Percentiles rank a stretch among this genome's conserved stretches.
Evolutionary conservation across 2,797 vertebrate species (phyloP).

Genomic region (Lutra lutra): DNA sequence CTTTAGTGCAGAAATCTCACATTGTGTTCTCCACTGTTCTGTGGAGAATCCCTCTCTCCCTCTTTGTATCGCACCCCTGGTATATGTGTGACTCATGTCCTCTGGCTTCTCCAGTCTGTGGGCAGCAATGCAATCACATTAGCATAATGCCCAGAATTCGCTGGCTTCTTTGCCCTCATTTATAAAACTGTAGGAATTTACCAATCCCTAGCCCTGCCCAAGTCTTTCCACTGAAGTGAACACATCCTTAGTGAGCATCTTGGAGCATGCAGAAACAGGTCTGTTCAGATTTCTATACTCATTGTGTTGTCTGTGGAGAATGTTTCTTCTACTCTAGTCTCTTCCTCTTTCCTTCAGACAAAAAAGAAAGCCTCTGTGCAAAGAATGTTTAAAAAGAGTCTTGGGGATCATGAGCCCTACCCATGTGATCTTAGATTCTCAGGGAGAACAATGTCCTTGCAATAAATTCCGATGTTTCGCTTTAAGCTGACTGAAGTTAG

Average conservation of each 20-base stretch:
- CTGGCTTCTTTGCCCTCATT: background rate
- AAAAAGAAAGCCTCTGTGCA: background rate
- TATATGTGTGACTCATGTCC: background rate
- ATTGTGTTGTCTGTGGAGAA: background rate
- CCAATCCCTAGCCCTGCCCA: background rate
- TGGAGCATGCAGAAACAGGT: background rate
- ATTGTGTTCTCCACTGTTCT: background rate
- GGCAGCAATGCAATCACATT: background rate
- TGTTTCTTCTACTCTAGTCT: background rate
- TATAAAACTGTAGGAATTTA: background rate
- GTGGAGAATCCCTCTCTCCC: background rate
- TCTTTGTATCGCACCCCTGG: background rate
- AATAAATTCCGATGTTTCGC: background rate
- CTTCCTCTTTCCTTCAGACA: background rate
- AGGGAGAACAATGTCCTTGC: background rate
- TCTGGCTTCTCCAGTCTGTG: background rate
- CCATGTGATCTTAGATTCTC: background rate
- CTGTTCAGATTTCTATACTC: slow-evolving; percentile 1
- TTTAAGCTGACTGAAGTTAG: background rate
- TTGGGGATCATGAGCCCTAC: background rate
- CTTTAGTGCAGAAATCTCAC: background rate
- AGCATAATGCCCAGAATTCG: background rate
- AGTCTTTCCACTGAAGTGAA: background rate
- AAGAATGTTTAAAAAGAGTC: slow-evolving; percentile 9
- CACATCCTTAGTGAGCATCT: background rate